Percentiles rank a stretch among this genome's conserved stretches.
These are phyloP conservation scores for Ciona savignyi DNA, from an alignment of 23 tunicate genomes.

Conservation along the genomic window DNA sequence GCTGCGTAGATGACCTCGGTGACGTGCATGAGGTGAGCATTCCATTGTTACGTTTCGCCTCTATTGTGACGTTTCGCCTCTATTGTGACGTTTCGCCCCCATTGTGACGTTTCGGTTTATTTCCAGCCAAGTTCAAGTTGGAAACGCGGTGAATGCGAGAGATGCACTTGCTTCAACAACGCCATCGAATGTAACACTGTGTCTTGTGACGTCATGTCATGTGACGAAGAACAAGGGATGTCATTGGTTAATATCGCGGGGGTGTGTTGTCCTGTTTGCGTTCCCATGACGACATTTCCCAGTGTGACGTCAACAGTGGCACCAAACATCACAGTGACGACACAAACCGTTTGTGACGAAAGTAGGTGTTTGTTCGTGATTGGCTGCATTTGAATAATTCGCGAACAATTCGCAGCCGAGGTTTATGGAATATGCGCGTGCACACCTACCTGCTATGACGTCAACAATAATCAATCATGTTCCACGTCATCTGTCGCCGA, in stretches of 20 bases:
- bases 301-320: constrained; percentile 4
- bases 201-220: constrained; percentile 24
- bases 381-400: too few relatives aligned
- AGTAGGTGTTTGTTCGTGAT: too few relatives aligned
- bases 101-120: too few relatives aligned
- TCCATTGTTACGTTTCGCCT: too few relatives aligned
- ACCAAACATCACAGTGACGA: background rate
- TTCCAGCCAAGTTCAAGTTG: constrained; percentile 54
- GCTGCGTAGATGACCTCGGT: constrained; percentile 54
- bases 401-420: too few relatives aligned
- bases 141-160: constrained; percentile 54
- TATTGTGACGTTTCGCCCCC: too few relatives aligned
- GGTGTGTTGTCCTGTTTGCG: constrained; percentile 71
- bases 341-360: constrained; percentile 29
- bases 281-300: constrained; percentile 59
- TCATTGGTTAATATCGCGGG: constrained; percentile 44
- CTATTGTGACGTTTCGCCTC: too few relatives aligned
- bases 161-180: constrained; percentile 85
- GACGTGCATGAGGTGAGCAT: constrained; percentile 40
- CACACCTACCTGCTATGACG: constrained; percentile 41
- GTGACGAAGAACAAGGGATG: constrained; percentile 48
- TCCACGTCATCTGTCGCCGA: constrained; percentile 5
- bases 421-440: constrained; percentile 61
- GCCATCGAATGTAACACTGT: constrained; percentile 31
- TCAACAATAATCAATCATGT: constrained; percentile 26